These are phyloP conservation scores for Caenorhabditis auriculariae DNA, from an alignment of 2,888 invertebrate species.

Conservation along the genomic window DNA sequence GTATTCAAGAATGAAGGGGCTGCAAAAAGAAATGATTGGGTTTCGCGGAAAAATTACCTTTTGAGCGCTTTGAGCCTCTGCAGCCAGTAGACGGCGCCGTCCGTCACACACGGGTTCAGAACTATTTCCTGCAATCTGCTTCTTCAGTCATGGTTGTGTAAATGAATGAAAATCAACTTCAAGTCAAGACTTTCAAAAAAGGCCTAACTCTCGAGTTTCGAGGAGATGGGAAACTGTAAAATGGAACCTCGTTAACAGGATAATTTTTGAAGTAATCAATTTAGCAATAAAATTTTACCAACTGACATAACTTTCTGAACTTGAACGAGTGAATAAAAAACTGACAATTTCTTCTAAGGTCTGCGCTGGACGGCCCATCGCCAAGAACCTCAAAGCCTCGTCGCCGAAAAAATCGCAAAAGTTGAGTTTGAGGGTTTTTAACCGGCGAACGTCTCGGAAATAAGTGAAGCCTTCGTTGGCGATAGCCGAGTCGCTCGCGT, in stretches of 20 bases:
- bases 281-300: no score
- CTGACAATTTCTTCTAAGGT: constrained; percentile 50
- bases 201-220: no score
- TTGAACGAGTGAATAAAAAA: neutral
- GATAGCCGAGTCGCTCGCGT: constrained; percentile 59
- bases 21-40: neutral
- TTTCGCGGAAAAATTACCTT: constrained; percentile 10
- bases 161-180: neutral
- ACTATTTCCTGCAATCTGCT: constrained; percentile 58
- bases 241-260: no score
- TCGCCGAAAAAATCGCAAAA: constrained; percentile 62
- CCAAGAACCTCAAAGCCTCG: constrained; percentile 46
- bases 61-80: constrained; percentile 38
- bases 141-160: no score
- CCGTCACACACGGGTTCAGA: constrained; percentile 51
- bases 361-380: constrained; percentile 42
- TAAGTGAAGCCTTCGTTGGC: constrained; percentile 57
- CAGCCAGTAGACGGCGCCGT: constrained; percentile 50
- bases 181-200: no score
- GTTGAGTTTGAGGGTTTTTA: constrained; percentile 51
- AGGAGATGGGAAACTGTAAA: no score
- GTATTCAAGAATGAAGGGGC: neutral
- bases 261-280: no score
- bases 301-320: no score
- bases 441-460: constrained; percentile 43